Evolutionary conservation across 1,140 invertebrate genomes (phyloP).

Genomic region (Brachionus asplanchnoidis): DNA sequence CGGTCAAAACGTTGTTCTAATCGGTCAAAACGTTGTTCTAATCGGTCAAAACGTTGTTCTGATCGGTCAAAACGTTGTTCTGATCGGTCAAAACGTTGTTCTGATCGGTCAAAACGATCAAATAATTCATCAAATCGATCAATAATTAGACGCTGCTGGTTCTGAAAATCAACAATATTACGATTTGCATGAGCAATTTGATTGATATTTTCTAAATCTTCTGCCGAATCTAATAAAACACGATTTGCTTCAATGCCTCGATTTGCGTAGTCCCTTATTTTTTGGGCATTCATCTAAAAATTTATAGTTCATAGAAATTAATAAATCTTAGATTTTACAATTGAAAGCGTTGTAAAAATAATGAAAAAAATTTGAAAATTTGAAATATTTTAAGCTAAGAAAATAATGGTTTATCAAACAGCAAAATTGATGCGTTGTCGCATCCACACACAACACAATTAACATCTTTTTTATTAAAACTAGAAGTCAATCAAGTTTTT

Average conservation of each 20-base stretch:
- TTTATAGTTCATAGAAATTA: too few species aligned
- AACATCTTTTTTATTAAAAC: too few species aligned
- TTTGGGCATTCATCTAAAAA: not conserved
- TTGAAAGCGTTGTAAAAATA: too few species aligned
- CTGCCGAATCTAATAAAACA: not conserved
- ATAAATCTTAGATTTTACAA: too few species aligned
- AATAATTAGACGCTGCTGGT: not conserved
- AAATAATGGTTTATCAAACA: too few species aligned
- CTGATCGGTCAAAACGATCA: not conserved
- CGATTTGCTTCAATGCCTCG: not conserved
- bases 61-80: not conserved
- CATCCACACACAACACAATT: too few species aligned
- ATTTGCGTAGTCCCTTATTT: not conserved
- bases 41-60: not conserved
- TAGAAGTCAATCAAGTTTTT: too few species aligned
- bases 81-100: too few species aligned
- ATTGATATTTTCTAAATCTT: not conserved
- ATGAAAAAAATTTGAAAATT: too few species aligned
- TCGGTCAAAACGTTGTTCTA: not conserved
- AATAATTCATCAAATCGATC: not conserved
- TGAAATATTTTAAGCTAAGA: too few species aligned
- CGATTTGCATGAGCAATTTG: not conserved
- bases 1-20: not conserved
- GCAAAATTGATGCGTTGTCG: too few species aligned
- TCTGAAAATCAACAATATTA: not conserved